phyloP scores from a whole-genome alignment of 2,888 invertebrate genomes.

The Cyclophora punctaria region DNA sequence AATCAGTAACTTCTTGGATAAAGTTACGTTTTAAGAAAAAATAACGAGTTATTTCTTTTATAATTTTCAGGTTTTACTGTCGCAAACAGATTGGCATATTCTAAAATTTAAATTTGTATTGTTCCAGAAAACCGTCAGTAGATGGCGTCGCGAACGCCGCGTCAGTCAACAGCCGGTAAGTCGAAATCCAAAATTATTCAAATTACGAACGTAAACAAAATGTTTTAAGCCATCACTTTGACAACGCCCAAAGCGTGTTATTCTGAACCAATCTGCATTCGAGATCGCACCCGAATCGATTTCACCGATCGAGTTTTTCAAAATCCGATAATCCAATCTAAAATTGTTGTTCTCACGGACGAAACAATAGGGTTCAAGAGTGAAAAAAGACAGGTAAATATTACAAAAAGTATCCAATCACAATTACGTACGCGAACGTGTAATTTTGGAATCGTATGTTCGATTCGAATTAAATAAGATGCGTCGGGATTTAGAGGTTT shows the following conservation, averaged over 20 bases:
- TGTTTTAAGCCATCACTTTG: constrained; percentile 16
- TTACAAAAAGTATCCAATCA: constrained; percentile 60
- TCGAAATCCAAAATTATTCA: constrained; percentile 27
- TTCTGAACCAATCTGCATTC: constrained; percentile 46
- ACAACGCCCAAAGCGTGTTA: constrained; percentile 54
- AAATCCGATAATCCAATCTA: constrained; percentile 65
- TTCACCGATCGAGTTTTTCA: constrained; percentile 40
- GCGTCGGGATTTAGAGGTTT: constrained; percentile 21
- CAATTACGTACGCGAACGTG: constrained; percentile 51
- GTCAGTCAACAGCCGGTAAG: constrained; percentile 92
- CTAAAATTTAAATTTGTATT: constrained; percentile 30
- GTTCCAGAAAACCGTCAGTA: constrained; percentile 89
- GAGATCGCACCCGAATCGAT: constrained; percentile 41
- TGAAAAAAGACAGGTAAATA: constrained; percentile 50
- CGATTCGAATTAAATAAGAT: constrained; percentile 33
- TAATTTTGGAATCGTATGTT: constrained; percentile 48
- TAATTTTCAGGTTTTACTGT: background rate
- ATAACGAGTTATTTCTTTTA: background rate
- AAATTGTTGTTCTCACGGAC: constrained; percentile 74
- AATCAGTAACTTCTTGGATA: no score
- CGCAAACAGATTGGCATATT: no score
- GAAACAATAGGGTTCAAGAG: constrained; percentile 55
- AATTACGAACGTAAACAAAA: constrained; percentile 9
- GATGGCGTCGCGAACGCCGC: constrained; percentile 89
- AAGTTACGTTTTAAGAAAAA: background rate